Evolutionary conservation across 2,888 invertebrate genomes (phyloP).

Genomic region (Luffia ferchaultella): DNA sequence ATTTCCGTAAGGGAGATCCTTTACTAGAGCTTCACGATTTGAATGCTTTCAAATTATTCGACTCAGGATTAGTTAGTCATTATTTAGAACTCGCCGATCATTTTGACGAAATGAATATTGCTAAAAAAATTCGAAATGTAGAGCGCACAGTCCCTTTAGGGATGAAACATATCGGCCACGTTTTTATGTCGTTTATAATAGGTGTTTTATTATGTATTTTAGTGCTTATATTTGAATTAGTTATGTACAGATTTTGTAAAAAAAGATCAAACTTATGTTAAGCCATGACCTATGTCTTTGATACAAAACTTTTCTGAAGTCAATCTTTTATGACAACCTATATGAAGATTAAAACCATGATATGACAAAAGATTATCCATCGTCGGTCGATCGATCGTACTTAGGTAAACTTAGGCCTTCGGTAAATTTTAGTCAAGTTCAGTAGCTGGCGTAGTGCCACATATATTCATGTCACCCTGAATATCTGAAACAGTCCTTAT

Average conservation of each 20-base stretch:
- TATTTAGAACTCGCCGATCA: not conserved
- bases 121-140: not conserved
- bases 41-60: not conserved
- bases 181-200: constrained; percentile 1
- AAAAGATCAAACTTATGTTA: too few relatives aligned
- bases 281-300: too few relatives aligned
- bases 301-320: too few relatives aligned
- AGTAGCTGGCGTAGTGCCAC: too few relatives aligned
- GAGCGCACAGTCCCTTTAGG: not conserved
- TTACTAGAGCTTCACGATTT: not conserved
- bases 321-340: too few relatives aligned
- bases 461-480: too few relatives aligned
- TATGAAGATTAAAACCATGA: too few relatives aligned
- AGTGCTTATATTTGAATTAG: constrained; percentile 1
- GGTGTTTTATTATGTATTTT: not conserved
- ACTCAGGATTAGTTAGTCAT: not conserved
- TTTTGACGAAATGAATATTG: not conserved
- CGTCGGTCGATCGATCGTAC: too few relatives aligned
- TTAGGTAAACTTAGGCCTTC: too few relatives aligned
- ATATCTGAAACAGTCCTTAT: too few relatives aligned
- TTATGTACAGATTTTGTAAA: not conserved
- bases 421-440: too few relatives aligned
- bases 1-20: constrained; percentile 1
- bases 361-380: too few relatives aligned
- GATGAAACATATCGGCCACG: not conserved